Conservation (phyloP, 2,113 vertebrate species). For the Calyptomena viridis region DNA sequence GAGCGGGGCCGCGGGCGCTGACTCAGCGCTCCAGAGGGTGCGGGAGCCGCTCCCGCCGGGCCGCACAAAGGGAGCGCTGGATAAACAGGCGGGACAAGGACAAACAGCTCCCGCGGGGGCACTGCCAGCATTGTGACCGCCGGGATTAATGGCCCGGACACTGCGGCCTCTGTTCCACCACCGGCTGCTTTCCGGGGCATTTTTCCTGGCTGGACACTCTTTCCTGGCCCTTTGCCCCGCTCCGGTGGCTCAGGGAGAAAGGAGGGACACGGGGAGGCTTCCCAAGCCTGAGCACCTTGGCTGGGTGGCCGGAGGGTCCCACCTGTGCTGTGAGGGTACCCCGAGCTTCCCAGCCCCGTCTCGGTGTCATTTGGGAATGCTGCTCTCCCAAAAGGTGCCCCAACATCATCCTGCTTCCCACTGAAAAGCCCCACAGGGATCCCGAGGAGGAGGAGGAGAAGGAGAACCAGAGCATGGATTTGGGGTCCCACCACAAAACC, state of each 20-base stretch:
- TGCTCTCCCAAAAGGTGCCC: not conserved
- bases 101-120: not conserved
- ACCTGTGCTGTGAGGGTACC: accelerated
- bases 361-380: not conserved
- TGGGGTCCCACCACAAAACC: too few species aligned
- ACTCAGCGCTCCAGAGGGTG: not conserved
- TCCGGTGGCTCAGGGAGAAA: accelerated
- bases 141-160: not conserved
- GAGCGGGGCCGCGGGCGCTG: not conserved
- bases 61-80: not conserved
- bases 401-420: not conserved
- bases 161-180: not conserved
- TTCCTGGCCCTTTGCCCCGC: not conserved
- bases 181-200: not conserved
- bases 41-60: not conserved
- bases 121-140: slow-evolving; percentile 4
- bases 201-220: not conserved
- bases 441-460: not conserved
- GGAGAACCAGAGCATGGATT: too few species aligned
- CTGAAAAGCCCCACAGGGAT: accelerated
- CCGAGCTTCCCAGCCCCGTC: not conserved
- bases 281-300: accelerated
- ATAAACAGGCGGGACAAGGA: not conserved
- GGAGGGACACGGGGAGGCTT: not conserved
- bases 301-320: not conserved